A percentile compares a stretch with the other conserved stretches of the same genome.
Evolutionary conservation across 1,140 invertebrate genomes (phyloP).

Genomic region (Colletes latitarsis): DNA sequence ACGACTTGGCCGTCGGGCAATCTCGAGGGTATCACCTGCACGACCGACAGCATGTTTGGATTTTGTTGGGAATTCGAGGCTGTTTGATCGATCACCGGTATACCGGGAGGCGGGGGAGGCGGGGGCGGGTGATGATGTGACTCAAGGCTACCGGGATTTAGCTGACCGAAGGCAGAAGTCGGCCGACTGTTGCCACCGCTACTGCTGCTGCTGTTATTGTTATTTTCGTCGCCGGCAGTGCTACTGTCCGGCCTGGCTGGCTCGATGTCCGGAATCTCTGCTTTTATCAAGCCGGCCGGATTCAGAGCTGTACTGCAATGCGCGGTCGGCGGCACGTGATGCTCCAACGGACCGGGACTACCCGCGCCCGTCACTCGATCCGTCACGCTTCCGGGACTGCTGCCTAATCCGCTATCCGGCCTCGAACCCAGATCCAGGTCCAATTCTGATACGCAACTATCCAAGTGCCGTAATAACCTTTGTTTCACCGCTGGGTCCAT

Average conservation of each 20-base stretch:
- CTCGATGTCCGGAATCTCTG: constrained; percentile 76
- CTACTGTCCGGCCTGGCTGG: constrained; percentile 77
- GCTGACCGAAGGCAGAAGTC: constrained; percentile 76
- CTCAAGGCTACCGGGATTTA: constrained; percentile 68
- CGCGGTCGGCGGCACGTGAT: constrained; percentile 70
- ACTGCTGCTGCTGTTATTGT: constrained; percentile 72
- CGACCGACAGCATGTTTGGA: constrained; percentile 77
- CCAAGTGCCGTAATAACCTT: constrained; percentile 86
- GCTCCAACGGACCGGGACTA: constrained; percentile 74
- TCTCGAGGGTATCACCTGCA: constrained; percentile 81
- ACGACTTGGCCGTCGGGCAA: constrained; percentile 83
- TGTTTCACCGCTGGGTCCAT: constrained; percentile 86
- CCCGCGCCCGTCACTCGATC: constrained; percentile 74
- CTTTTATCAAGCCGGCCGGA: constrained; percentile 71
- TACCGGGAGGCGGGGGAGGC: constrained; percentile 39
- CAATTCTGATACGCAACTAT: constrained; percentile 87
- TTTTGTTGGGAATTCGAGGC: constrained; percentile 75
- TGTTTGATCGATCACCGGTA: constrained; percentile 68
- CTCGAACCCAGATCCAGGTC: constrained; percentile 85
- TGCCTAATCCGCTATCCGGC: constrained; percentile 76
- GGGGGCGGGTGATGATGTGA: constrained; percentile 58
- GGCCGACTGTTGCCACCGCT: constrained; percentile 63
- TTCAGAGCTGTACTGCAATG: constrained; percentile 74
- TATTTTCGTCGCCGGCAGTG: constrained; percentile 78
- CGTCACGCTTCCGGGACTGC: constrained; percentile 78